Evolutionary conservation across 2,797 vertebrate genomes (phyloP).

Genomic region (Amblyraja radiata): DNA sequence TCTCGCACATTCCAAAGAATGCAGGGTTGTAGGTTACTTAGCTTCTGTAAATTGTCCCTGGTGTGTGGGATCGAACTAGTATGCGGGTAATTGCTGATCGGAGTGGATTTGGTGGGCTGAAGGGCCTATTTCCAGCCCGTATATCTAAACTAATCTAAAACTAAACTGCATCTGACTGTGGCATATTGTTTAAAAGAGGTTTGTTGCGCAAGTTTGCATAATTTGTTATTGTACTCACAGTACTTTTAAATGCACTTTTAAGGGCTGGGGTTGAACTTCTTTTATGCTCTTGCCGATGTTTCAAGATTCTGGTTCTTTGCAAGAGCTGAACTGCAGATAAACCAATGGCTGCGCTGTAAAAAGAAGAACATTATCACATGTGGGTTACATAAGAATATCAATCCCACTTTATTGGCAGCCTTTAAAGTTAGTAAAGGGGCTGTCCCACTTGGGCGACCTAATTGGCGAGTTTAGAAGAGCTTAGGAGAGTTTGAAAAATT

Average conservation of each 20-base stretch:
- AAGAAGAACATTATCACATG: neutral
- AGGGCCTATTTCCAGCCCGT: too few species aligned
- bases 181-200: neutral
- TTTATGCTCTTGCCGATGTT: constrained; percentile 4
- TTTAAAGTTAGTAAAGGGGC: too few species aligned
- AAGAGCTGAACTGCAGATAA: constrained; percentile 70
- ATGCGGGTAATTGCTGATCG: too few species aligned
- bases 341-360: constrained; percentile 65
- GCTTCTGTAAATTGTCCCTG: too few species aligned
- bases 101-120: too few species aligned
- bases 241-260: constrained; percentile 3
- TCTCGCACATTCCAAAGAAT: too few species aligned
- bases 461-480: too few species aligned
- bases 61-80: too few species aligned
- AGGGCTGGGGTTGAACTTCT: constrained; percentile 36
- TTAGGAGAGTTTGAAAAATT: too few species aligned
- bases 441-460: too few species aligned
- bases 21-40: too few species aligned
- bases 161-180: neutral
- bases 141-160: too few species aligned
- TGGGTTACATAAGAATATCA: neutral
- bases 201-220: neutral
- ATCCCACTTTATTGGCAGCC: neutral
- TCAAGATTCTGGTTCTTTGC: constrained; percentile 63
- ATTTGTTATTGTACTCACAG: neutral